These are phyloP conservation scores for Chelon auratus DNA, from an alignment of 2,797 vertebrate species.

Conservation along the genomic window DNA sequence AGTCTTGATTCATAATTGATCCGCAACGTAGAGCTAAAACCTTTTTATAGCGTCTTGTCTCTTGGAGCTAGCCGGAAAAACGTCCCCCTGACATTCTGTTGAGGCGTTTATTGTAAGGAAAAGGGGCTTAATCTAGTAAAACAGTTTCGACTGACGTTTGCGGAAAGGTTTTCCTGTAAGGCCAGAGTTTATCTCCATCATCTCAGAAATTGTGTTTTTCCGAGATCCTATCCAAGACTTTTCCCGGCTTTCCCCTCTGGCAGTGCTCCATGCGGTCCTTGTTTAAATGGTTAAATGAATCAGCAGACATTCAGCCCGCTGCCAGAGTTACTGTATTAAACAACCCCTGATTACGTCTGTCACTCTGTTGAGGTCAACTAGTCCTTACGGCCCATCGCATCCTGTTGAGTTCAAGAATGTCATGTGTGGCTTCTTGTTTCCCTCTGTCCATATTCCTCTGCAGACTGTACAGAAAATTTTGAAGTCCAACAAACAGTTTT, in stretches of 20 bases:
- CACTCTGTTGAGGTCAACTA: conserved; percentile 30
- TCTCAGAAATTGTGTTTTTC: conserved; percentile 57
- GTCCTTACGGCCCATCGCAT: conserved; percentile 38
- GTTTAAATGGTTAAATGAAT: conserved; percentile 67
- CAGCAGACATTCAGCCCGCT: conserved; percentile 60
- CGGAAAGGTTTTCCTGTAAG: conserved; percentile 59
- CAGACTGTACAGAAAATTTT: conserved; percentile 95
- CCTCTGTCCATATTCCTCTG: conserved; percentile 6
- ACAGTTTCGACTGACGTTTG: conserved; percentile 47
- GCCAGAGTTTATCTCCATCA: conserved; percentile 60
- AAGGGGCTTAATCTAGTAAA: conserved; percentile 51
- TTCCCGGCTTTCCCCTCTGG: conserved; percentile 55
- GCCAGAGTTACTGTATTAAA: conserved; percentile 51
- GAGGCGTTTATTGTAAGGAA: conserved; percentile 19
- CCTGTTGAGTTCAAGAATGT: conserved; percentile 35
- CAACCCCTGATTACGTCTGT: conserved; percentile 55
- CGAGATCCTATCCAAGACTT: conserved; percentile 54
- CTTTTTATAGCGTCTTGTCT: conserved; percentile 20
- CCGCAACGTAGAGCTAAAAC: not conserved
- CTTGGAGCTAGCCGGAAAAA: conserved; percentile 15
- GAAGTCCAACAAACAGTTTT: conserved; percentile 97
- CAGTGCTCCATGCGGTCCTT: conserved; percentile 60
- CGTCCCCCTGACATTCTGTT: conserved; percentile 17
- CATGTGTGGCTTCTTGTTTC: conserved; percentile 28
- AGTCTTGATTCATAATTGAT: not conserved